These are phyloP conservation scores for Petromus typicus DNA, from an alignment of 2,113 vertebrate genomes.

Conservation along the genomic window DNA sequence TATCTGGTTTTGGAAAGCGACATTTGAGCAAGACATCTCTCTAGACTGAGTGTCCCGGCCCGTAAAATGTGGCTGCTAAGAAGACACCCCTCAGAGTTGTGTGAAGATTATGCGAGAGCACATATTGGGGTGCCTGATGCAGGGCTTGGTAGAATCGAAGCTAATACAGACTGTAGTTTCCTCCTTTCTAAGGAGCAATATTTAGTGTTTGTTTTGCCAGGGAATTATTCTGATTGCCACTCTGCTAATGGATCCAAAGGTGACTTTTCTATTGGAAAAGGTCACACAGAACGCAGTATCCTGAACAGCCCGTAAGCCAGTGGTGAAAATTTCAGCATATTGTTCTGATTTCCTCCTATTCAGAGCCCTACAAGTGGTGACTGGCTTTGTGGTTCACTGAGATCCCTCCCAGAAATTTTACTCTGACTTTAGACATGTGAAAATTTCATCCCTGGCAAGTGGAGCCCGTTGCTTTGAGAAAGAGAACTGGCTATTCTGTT, in stretches of 20 bases:
- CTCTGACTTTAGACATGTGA: constrained; percentile 65
- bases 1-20: not conserved
- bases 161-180: not conserved
- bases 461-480: constrained; percentile 32
- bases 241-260: not conserved
- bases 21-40: not conserved
- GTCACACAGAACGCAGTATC: constrained; percentile 54
- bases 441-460: constrained; percentile 71
- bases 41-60: not conserved
- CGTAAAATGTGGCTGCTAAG: not conserved
- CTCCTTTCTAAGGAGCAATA: not conserved
- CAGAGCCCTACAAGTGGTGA: constrained; percentile 32
- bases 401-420: constrained; percentile 64
- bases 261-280: constrained; percentile 61
- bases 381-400: constrained; percentile 61
- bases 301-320: constrained; percentile 45
- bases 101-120: not conserved
- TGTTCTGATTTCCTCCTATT: constrained; percentile 72
- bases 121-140: not conserved
- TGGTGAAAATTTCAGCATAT: constrained; percentile 46
- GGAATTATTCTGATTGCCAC: not conserved
- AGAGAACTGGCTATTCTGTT: not conserved
- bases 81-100: not conserved
- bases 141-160: not conserved
- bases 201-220: constrained; percentile 1